Base-by-base conservation (phyloP, 2,797 vertebrate species). In the Hyperoplus lanceolatus region DNA sequence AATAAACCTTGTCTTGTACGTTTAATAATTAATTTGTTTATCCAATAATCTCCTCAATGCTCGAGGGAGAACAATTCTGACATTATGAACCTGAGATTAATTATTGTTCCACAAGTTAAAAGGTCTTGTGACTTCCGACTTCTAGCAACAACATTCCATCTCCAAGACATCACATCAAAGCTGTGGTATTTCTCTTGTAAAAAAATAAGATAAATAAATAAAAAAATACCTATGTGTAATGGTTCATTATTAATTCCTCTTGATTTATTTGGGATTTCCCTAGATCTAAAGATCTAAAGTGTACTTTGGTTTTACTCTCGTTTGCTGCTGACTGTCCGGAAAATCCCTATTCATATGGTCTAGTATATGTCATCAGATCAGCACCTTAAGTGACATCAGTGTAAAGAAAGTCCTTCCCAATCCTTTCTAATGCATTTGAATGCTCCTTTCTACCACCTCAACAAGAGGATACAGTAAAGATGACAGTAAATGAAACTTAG, bases 171-270 rank as follows among this genome's bases (percentile, higher is more conserved):
- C 72, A 88, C 89, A 91, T 93, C 89, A 94, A 92, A 94, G 91
- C 73, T 2, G 66, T 42, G 51, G 60, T 39, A 29, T 41, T 66
- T 67, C 84, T 74, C 75, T 77, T 79, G 80, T 85, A 86, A 90
- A 89, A 29, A 29, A 29, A 29, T 29, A 29, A 29, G 29, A 29
- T 29, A 29, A 29, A 29, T 29, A 29, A 29, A 29, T 29, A 3
- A 29, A 29, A 29, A 59, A 92, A 87, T 51, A 83, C 68, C 79
- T 70, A 53, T 59, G 78, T 78, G 77, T 87, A 76, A 73, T 74
- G 63, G 67, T 54, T 76, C 75, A 93, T 94, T 91, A 94, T 94
- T 93, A 93, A 94, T 94, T 94, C 93, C 60, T 70, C 86, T 94
- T 94, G 88, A 93, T 89, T 87, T 64, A 69, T 66, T 83, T 56